Evolutionary conservation across 1,140 invertebrate genomes (phyloP).

Genomic region (Drosophila insularis): DNA sequence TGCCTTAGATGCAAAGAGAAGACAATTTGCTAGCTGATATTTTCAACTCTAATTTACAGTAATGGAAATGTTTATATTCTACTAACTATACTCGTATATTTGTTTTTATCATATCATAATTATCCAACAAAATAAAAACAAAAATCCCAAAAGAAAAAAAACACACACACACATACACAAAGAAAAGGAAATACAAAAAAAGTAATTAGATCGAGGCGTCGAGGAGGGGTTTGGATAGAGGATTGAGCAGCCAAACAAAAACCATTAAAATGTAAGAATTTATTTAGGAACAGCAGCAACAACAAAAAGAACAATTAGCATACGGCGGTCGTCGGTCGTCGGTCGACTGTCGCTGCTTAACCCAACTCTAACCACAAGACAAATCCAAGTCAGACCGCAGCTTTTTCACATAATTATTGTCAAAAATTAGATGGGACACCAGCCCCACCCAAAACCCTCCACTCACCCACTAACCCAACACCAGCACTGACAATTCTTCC

Average conservation of each 20-base stretch:
- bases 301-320: slow-evolving; percentile 34
- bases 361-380: slow-evolving; percentile 28
- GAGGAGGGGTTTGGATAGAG: too few species aligned
- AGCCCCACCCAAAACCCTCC: neutral
- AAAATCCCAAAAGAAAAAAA: too few species aligned
- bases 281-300: slow-evolving; percentile 36
- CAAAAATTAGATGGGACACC: slow-evolving; percentile 49
- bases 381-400: slow-evolving; percentile 44
- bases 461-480: neutral
- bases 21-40: neutral
- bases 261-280: slow-evolving; percentile 54
- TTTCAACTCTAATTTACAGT: slow-evolving; percentile 7
- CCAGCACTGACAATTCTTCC: neutral
- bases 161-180: too few species aligned
- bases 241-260: neutral
- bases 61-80: neutral
- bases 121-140: neutral
- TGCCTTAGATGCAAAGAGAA: neutral
- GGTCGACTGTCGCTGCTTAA: neutral
- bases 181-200: neutral
- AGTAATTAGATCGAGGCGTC: neutral
- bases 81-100: neutral
- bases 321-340: neutral
- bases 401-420: slow-evolving; percentile 56
- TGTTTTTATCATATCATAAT: neutral